Evolutionary conservation across 2,888 invertebrate genomes (phyloP).

Genomic region (Patella depressa): DNA sequence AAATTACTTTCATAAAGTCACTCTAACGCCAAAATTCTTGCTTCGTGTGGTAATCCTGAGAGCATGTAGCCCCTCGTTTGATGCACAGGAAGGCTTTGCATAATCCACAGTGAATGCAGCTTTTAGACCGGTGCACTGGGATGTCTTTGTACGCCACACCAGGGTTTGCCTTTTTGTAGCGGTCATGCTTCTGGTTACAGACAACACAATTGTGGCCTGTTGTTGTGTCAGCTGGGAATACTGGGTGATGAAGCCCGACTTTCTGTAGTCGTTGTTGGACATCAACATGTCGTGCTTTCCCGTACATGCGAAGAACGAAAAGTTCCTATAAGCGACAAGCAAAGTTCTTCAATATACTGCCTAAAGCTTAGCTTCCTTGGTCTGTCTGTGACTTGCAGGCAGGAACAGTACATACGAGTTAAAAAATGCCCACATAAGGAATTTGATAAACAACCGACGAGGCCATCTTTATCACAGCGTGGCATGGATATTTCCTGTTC

Average conservation of each 20-base stretch:
- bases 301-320: no score
- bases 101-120: not conserved
- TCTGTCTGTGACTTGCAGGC: not conserved
- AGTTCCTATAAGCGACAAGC: no score
- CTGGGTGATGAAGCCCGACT: not conserved
- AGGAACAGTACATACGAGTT: not conserved
- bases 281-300: not conserved
- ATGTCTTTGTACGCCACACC: constrained; percentile 9
- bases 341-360: no score
- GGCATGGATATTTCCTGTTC: not conserved
- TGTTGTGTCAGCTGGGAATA: constrained; percentile 5
- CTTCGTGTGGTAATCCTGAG: constrained; percentile 11
- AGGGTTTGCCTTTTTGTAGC: not conserved
- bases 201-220: constrained; percentile 14
- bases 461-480: not conserved
- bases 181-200: not conserved
- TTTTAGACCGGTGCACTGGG: constrained; percentile 6
- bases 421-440: constrained; percentile 2
- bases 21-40: constrained; percentile 3
- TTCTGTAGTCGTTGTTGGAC: not conserved
- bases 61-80: constrained; percentile 13
- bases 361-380: no score
- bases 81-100: constrained; percentile 7
- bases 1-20: no score
- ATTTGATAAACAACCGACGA: not conserved